Conservation (phyloP, 2,888 invertebrate genomes). For the Sphaerophoria taeniata region DNA sequence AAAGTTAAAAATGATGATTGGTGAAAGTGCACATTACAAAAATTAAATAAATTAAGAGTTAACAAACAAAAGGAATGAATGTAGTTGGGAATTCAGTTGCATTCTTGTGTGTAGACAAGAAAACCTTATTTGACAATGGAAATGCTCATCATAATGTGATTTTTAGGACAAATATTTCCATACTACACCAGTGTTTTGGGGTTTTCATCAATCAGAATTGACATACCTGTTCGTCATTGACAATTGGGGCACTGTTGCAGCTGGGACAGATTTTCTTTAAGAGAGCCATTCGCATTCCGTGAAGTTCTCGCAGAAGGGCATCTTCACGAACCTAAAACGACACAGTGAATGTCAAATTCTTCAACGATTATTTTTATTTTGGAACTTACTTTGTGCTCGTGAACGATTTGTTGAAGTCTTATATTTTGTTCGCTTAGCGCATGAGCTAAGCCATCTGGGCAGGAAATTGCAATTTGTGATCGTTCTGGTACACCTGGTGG, state of each 20-base stretch:
- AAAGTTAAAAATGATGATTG: constrained; percentile 65
- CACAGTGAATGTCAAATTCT: constrained; percentile 23
- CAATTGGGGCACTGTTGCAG: constrained; percentile 84
- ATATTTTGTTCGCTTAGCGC: constrained; percentile 83
- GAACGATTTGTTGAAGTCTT: constrained; percentile 91
- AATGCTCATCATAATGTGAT: constrained; percentile 47
- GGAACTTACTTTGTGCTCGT: constrained; percentile 88
- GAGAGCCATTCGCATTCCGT: constrained; percentile 90
- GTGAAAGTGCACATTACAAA: constrained; percentile 68
- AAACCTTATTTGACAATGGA: constrained; percentile 44
- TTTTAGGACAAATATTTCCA: constrained; percentile 28
- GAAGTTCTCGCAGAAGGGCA: constrained; percentile 89
- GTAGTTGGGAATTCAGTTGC: constrained; percentile 54
- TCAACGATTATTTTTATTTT: no score
- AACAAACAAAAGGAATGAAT: constrained; percentile 42
- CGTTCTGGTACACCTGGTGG: constrained; percentile 83
- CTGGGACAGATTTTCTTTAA: constrained; percentile 85
- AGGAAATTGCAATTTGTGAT: constrained; percentile 80
- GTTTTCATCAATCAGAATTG: background rate
- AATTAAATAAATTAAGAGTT: constrained; percentile 47
- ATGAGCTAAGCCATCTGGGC: constrained; percentile 82
- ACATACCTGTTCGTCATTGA: constrained; percentile 83
- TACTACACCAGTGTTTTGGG: constrained; percentile 33
- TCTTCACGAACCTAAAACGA: constrained; percentile 88
- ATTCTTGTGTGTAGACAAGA: constrained; percentile 54